Base-by-base conservation (phyloP, 2,113 vertebrate genomes). In the Percina caprodes region DNA sequence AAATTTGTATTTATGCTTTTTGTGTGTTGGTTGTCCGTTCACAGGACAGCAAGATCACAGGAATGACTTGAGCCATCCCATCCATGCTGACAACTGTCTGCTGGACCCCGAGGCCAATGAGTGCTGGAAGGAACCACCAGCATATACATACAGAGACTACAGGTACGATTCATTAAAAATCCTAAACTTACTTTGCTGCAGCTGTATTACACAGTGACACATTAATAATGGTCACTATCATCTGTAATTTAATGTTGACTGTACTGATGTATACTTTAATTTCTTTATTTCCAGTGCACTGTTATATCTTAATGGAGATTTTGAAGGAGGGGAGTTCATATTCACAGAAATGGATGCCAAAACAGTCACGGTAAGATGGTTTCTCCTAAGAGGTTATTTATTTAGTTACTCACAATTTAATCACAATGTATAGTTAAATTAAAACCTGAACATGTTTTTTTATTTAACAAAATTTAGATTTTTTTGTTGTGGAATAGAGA, bases 281-380 rank as follows among this genome's bases (percentile, higher is more conserved):
- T 26, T 49, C 19, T 46, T 71, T 23, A 35, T 66, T 88, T 83
- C 59, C 26, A 99, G 98, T 70, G 98, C 98, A 24, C 96, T 99
- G 21, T 91, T 99, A 5, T 99, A 99, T 72, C 95, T 99, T 65
- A 99, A 99, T 1, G 97, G 96, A 0, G 96, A 99, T 91, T 99
- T 99, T 26, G 97, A 99, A 88, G 98, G 98, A 0, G 98, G 98
- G 0, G 98, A 99, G 77, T 99, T 99, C 88, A 98, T 99, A 87
- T 99, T 99, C 90, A 99, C 98, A 0, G 96, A 99, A 93, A 98
- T 98, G 96, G 98, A 99, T 69, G 97, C 98, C 86, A 98, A 99
- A 94, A 99, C 98, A 0, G 94, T 99, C 33, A 99, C 98, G 5
- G 98, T 99, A 85, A 96, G 96, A 93, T 10, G 21, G 0, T 65